phyloP scores from a whole-genome alignment of 2,113 vertebrate species.

The Nothocercus nigrocapillus region DNA sequence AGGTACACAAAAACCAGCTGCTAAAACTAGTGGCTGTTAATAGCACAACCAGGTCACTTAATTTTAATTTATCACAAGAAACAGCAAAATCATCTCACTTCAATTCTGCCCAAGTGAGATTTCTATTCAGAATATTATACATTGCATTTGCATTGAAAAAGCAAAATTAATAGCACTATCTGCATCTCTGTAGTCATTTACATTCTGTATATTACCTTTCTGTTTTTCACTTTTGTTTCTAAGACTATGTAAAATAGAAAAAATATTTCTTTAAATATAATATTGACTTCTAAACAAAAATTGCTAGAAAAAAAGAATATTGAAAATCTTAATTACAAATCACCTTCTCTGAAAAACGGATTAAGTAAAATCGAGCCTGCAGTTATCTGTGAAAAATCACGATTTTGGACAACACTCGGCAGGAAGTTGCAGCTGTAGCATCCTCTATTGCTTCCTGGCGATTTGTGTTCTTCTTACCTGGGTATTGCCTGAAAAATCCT shows the following conservation, averaged over 20 bases:
- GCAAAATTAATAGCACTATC: background rate
- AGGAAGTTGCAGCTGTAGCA: background rate
- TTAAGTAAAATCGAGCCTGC: background rate
- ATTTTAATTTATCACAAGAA: too few species aligned
- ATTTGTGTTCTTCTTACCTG: slow-evolving; percentile 84
- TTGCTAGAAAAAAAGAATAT: background rate
- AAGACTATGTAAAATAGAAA: too few species aligned
- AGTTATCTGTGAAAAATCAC: background rate
- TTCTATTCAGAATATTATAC: background rate
- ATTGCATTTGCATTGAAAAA: background rate
- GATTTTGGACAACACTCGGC: background rate
- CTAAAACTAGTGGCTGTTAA: background rate
- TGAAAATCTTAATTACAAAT: background rate
- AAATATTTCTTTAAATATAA: too few species aligned
- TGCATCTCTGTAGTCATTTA: background rate
- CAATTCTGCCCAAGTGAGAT: background rate
- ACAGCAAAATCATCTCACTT: background rate
- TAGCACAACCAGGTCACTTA: background rate
- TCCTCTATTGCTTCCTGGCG: background rate
- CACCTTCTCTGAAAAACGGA: background rate
- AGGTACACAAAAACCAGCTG: background rate
- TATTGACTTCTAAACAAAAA: background rate
- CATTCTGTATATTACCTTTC: background rate
- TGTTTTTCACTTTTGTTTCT: background rate
- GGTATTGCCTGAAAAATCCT: slow-evolving; percentile 98